Base-by-base conservation (phyloP, 1,140 invertebrate species). In the Lordiphosa mommai region DNA sequence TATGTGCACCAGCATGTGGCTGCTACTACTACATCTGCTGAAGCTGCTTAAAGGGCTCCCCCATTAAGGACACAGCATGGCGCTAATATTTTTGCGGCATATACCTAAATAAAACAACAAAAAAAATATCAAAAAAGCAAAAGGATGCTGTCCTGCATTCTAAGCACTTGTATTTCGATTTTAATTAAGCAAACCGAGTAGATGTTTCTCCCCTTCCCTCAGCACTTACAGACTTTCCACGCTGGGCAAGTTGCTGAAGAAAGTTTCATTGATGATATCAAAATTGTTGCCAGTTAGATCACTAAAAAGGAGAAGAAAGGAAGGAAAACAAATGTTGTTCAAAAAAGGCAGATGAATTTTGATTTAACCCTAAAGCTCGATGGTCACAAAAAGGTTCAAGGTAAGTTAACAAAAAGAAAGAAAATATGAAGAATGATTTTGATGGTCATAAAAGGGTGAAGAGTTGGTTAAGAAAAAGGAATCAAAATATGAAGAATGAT, bases 271-370 rank as follows among this genome's bases (percentile, higher is more conserved):
- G 23, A 88, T 72, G 40, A 37, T 44, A 41, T 74, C 65, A 52
- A 88, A 88, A 36, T 41, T 80, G 49, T 88, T 88, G 32, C 86
- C 86, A 2, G 87, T 88, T n/a, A 88, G 64, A 59, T 88, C 86
- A 6, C 86, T 88, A 41, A 7, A 50, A 57, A 37, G 9, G 0
- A 27, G 6, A 12, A 29, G 43, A 52, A 34, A 7, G 12, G 9
- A 43, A 8, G 13, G 12, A 10, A 27, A 40, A 14, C 8, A 9
- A 20, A 33, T 23, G 4, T 20, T 23, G 9, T 14, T 9, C 10
- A 27, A 43, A 32, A 9, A 17, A 16, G 12, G 1, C 16, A 5
- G 12, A 7, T 36, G 30, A 9, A 9, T 46, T 40, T 16, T 14
- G 14, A 23, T 9, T 44, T 12, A 46, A 17, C 7, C 17, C 23